phyloP scores from a whole-genome alignment of 2,113 vertebrate species.

The Paratilapia polleni region DNA sequence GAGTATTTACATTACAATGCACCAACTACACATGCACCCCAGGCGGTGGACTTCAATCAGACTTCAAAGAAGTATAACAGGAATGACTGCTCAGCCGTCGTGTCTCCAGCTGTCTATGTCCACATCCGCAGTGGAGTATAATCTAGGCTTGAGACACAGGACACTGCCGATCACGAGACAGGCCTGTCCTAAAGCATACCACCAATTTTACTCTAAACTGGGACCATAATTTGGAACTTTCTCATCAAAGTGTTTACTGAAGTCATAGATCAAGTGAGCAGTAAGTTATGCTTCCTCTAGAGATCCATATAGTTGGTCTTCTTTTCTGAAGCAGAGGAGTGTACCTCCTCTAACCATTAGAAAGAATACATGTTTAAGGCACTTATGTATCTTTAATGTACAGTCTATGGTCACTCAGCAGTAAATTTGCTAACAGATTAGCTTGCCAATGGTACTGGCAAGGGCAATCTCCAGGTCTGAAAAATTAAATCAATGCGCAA shows the following conservation, averaged over 20 bases:
- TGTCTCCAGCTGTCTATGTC: too few relatives aligned
- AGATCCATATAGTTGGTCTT: neutral
- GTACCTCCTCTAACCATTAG: neutral
- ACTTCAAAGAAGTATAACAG: too few relatives aligned
- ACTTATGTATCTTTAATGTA: neutral
- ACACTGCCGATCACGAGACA: neutral
- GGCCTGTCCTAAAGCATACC: neutral
- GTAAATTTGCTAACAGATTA: neutral
- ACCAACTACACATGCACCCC: too few relatives aligned
- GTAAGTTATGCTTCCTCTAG: neutral
- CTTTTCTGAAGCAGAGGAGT: neutral
- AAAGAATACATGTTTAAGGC: neutral
- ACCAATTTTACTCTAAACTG: neutral
- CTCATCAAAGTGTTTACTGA: neutral
- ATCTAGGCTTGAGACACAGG: too few relatives aligned
- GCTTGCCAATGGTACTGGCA: neutral
- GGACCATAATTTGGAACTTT: neutral
- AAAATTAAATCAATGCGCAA: neutral
- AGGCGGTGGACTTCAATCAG: too few relatives aligned
- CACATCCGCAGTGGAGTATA: too few relatives aligned
- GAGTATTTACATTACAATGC: too few relatives aligned
- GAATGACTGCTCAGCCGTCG: too few relatives aligned
- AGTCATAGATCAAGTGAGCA: neutral
- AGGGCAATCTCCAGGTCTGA: neutral
- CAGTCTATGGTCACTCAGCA: neutral